Evolutionary conservation across 2,888 invertebrate species (phyloP).

Genomic region (Caenorhabditis plicata): DNA sequence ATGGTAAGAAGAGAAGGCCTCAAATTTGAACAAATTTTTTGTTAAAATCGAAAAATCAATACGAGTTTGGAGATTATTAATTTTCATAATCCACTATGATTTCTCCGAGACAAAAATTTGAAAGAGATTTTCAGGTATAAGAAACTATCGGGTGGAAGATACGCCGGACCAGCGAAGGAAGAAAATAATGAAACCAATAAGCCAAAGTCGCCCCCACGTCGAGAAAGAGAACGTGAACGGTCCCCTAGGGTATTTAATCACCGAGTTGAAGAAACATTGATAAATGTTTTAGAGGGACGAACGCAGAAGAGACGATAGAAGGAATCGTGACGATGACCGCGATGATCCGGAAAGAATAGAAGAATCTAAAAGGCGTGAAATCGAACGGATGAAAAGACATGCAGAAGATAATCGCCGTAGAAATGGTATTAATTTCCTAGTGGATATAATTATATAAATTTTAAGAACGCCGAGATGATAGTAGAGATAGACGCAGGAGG

Average conservation of each 20-base stretch:
- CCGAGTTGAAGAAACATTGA: conserved; percentile 3
- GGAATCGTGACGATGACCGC: conserved; percentile 5
- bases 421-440: neutral
- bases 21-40: no score
- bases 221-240: conserved; percentile 5
- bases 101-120: neutral
- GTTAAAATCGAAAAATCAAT: no score
- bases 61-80: no score
- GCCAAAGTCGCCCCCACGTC: conserved; percentile 22
- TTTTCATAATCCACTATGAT: no score
- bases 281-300: no score
- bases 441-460: no score
- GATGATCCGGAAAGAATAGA: conserved; percentile 34
- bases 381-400: conserved; percentile 21
- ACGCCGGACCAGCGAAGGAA: conserved; percentile 34
- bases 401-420: conserved; percentile 9
- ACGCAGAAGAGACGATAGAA: conserved; percentile 2
- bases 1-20: no score
- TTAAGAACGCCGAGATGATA: conserved; percentile 3
- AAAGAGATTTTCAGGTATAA: conserved; percentile 25
- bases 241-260: neutral
- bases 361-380: conserved; percentile 24
- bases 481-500: neutral
- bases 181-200: no score
- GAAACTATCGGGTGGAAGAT: conserved; percentile 35